Percentiles rank a stretch among this genome's conserved stretches.
These are phyloP conservation scores for Cyrtonyx montezumae DNA, from an alignment of 2,113 vertebrate species.

Conservation along the genomic window DNA sequence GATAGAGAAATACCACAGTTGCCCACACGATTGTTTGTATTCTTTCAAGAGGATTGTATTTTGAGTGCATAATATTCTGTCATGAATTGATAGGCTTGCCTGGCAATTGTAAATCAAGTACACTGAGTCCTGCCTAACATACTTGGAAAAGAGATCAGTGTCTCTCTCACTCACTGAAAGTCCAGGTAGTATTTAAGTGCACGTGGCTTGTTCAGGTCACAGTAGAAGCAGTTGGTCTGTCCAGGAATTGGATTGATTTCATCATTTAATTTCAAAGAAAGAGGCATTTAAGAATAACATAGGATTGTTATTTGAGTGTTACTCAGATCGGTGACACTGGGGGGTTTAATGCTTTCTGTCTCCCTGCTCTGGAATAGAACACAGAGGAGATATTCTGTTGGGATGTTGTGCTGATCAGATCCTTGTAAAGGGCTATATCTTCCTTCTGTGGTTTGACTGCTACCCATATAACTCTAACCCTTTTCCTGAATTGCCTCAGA, in stretches of 20 bases:
- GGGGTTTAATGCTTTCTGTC: background rate
- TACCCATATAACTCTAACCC: background rate
- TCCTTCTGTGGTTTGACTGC: constrained; percentile 18
- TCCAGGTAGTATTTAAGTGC: background rate
- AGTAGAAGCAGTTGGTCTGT: background rate
- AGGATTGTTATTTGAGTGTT: background rate
- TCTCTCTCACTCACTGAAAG: background rate
- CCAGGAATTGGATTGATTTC: background rate
- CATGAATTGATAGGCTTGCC: background rate
- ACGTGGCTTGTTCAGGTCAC: fast-evolving
- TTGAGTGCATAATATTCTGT: background rate
- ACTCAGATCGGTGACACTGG: background rate
- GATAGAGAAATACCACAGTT: background rate
- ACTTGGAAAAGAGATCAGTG: background rate
- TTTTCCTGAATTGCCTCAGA: constrained; percentile 36
- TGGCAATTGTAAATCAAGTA: background rate
- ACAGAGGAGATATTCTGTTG: background rate
- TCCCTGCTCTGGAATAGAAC: background rate
- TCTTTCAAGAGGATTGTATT: background rate
- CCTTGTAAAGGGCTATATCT: background rate
- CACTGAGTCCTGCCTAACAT: background rate
- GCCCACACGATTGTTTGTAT: background rate
- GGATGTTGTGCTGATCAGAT: background rate
- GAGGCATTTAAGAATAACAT: background rate
- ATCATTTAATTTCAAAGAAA: background rate